Base-by-base conservation (phyloP, 2,113 vertebrate genomes). In the Antennarius striatus region DNA sequence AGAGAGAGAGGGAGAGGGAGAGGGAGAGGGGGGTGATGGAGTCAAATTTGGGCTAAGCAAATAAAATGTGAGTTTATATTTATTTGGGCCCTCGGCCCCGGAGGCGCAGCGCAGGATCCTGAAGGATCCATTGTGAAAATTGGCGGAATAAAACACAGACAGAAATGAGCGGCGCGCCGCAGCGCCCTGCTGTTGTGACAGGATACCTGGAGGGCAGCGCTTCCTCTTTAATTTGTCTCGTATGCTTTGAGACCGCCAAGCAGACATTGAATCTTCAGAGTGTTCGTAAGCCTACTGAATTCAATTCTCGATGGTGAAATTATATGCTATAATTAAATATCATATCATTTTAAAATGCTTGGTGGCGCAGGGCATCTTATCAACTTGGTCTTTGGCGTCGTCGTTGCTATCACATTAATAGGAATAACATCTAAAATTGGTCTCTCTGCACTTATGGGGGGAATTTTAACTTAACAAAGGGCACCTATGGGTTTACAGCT, bases 211-310 rank as follows among this genome's bases (percentile, higher is more conserved):
- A 86, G 90, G 90, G 86, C 84, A 81, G 49, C 75, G 49, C 84
- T 87, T 88, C 88, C 86, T 85, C 83, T 87, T 88, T 91, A 90
- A 90, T 91, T 86, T 88, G 87, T 88, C 83, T 86, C 84, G 75
- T 89, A 82, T 90, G 86, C 84, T 77, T 87, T 70, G 71, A 81
- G 84, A 88, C 83, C 81, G 88, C 86, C 86, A 81, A 83, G 77
- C 82, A 85, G 84, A 83, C 87, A 72, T 60, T n/a, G 77, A 76
- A 74, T 78, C 82, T 79, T 84, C 79, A 43, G 77, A 86, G 83
- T 80, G 64, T 68, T 61, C 55, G 49, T 75, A 85, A 32, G 85
- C 56, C 82, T 74, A 63, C 86, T 68, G 82, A 85, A 77, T 84
- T 73, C 75, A 88, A 89, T 88, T 86, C 80, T 86, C 79, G 75